Percentiles rank a stretch among this genome's conserved stretches.
phyloP scores from a whole-genome alignment of 1,140 invertebrate species.

The Brachionus paranguensis region DNA sequence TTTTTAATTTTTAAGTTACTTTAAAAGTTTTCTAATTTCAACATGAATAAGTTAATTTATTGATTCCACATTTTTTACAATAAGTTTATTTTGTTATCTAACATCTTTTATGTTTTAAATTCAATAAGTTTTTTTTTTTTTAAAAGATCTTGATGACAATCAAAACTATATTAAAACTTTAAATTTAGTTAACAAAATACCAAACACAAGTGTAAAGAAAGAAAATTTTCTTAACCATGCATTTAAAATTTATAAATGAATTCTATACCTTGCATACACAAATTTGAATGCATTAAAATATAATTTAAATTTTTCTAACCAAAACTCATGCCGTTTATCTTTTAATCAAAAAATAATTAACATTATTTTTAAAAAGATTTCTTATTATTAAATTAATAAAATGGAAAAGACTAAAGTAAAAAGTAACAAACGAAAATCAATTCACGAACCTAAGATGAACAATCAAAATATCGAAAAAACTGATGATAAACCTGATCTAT shows the following conservation, averaged over 20 bases:
- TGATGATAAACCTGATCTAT: not conserved
- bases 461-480: not conserved
- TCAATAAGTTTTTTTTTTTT: too few species aligned
- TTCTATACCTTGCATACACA: not conserved
- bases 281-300: not conserved
- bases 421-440: not conserved
- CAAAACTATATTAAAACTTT: not conserved
- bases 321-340: constrained; percentile 35
- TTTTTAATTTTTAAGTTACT: too few species aligned
- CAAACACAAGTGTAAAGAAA: not conserved
- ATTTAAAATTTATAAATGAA: not conserved
- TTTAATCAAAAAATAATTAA: not conserved
- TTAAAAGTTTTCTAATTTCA: too few species aligned
- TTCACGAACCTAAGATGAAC: not conserved
- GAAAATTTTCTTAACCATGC: not conserved
- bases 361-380: not conserved
- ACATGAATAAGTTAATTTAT: too few species aligned
- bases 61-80: too few species aligned
- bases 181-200: not conserved
- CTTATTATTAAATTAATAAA: not conserved
- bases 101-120: too few species aligned
- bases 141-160: not conserved
- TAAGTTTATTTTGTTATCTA: too few species aligned
- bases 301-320: not conserved
- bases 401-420: constrained; percentile 12